Percentiles rank a stretch among this genome's conserved stretches.
Evolutionary conservation across 1,140 invertebrate species (phyloP).

Genomic region (Belonocnema kinseyi): DNA sequence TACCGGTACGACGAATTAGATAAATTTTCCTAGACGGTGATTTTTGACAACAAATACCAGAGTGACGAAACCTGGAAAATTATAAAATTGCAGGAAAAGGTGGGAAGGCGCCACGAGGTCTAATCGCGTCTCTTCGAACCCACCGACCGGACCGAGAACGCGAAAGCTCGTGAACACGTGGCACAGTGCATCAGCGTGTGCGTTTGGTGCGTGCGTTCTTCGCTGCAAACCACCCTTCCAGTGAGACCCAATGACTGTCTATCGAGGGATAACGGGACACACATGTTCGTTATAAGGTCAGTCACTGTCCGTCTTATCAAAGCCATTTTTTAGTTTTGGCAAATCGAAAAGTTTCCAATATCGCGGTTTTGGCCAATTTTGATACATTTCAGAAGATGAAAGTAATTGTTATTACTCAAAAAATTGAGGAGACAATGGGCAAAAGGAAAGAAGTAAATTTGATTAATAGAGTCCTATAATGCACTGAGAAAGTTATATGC

Average conservation of each 20-base stretch:
- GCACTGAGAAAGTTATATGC: too few relatives aligned
- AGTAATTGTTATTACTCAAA: too few relatives aligned
- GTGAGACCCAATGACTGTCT: conserved; percentile 72
- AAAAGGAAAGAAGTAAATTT: too few relatives aligned
- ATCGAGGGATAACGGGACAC: conserved; percentile 73
- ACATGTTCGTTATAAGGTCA: conserved; percentile 74
- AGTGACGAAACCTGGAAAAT: neutral
- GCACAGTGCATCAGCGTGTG: conserved; percentile 25
- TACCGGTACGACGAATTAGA: neutral
- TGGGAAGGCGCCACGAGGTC: conserved; percentile 24
- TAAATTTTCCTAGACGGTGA: neutral
- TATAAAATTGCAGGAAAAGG: neutral
- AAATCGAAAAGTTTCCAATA: neutral
- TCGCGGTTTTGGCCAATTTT: too few relatives aligned
- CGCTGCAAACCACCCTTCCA: conserved; percentile 53
- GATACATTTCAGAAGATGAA: too few relatives aligned
- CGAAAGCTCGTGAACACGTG: conserved; percentile 14
- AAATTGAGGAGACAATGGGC: too few relatives aligned
- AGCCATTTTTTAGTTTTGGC: neutral
- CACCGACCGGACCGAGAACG: conserved; percentile 4
- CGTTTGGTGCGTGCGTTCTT: conserved; percentile 19
- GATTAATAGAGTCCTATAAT: too few relatives aligned
- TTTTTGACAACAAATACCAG: neutral
- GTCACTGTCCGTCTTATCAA: conserved; percentile 44
- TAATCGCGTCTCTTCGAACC: conserved; percentile 13